A percentile compares a stretch with the other conserved stretches of the same genome.
Evolutionary conservation across 2,113 vertebrate genomes (phyloP).

Genomic region (Galeopterus variegatus): DNA sequence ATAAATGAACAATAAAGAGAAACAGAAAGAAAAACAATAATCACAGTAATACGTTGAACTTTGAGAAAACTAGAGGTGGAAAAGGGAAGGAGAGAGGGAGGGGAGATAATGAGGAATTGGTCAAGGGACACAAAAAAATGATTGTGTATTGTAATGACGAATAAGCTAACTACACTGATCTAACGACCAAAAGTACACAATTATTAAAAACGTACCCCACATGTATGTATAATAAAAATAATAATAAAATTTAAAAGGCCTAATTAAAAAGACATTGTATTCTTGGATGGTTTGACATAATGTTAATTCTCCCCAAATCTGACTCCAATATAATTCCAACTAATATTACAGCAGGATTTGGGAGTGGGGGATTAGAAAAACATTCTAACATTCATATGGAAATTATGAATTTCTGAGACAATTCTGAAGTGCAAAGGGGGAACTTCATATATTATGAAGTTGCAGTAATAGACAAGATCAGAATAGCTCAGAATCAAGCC

Average conservation of each 20-base stretch:
- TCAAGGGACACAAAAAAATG: no score
- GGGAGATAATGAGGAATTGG: no score
- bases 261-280: background rate
- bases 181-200: no score
- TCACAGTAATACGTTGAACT: no score
- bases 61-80: no score
- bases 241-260: background rate
- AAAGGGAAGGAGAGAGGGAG: no score
- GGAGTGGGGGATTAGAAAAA: background rate
- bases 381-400: background rate
- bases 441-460: background rate
- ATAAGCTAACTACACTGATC: no score
- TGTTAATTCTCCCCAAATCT: background rate
- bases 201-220: no score
- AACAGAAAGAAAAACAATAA: no score
- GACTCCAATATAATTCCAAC: constrained; percentile 9
- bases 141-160: no score
- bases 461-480: background rate
- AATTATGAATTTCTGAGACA: background rate
- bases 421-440: background rate
- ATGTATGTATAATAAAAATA: no score
- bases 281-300: background rate
- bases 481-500: background rate
- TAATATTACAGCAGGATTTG: background rate
- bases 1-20: no score